These are phyloP conservation scores for Allochrocebus solatus DNA, from an alignment of 2,797 vertebrate genomes.

Conservation along the genomic window DNA sequence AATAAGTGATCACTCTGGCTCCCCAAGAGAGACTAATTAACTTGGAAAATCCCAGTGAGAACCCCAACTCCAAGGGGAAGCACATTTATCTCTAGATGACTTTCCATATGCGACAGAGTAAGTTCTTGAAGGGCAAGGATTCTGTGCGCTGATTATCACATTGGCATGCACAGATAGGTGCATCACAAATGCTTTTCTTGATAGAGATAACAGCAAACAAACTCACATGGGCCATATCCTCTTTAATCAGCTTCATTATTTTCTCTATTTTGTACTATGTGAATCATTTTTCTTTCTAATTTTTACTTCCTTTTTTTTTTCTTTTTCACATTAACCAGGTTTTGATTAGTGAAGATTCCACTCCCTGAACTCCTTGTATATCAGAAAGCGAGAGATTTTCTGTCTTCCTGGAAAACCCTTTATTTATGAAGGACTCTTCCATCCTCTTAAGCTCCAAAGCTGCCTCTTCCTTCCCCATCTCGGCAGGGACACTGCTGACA, in stretches of 20 bases:
- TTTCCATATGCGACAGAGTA: background rate
- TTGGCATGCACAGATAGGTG: background rate
- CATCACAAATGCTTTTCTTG: background rate
- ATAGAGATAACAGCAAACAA: background rate
- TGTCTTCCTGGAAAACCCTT: constrained; percentile 59
- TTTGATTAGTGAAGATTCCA: constrained; percentile 13
- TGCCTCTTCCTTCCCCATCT: constrained; percentile 20
- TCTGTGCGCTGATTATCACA: accelerated
- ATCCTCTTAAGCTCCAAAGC: constrained; percentile 30
- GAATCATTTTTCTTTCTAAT: background rate
- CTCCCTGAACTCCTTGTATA: background rate
- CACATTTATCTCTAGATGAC: background rate
- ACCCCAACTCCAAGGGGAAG: background rate
- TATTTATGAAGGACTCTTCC: background rate
- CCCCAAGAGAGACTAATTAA: background rate
- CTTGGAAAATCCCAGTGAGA: background rate
- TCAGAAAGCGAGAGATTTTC: constrained; percentile 14
- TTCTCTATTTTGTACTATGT: background rate
- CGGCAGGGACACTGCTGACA: background rate
- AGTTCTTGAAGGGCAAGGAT: background rate
- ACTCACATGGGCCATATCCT: background rate
- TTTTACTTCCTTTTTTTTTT: background rate
- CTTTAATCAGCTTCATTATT: background rate
- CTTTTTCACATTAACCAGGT: background rate
- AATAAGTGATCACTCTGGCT: background rate